phyloP scores from a whole-genome alignment of 2,113 vertebrate genomes.

The Carlito syrichta region DNA sequence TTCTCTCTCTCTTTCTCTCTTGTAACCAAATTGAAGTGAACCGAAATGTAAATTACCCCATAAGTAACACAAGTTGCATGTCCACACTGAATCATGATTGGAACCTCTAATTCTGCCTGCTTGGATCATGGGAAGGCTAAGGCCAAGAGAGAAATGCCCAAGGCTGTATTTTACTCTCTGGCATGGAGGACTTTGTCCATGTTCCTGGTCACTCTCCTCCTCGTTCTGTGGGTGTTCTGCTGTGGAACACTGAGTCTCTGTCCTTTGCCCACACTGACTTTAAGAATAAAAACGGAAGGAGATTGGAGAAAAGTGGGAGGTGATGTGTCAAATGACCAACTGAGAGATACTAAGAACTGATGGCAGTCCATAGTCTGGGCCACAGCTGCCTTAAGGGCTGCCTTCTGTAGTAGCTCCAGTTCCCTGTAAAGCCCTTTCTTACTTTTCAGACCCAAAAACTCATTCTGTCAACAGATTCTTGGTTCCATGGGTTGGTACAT shows the following conservation, averaged over 20 bases:
- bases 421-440: neutral
- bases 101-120: neutral
- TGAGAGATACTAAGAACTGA: neutral
- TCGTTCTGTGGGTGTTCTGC: neutral
- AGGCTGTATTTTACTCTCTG: neutral
- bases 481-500: conserved; percentile 86
- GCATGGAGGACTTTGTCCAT: neutral
- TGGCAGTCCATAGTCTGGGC: neutral
- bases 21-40: neutral
- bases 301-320: neutral
- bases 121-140: neutral
- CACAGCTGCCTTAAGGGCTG: neutral
- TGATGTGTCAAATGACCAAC: neutral
- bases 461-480: conserved; percentile 73
- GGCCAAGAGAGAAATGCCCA: neutral
- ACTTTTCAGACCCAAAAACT: conserved; percentile 84
- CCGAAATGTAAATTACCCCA: neutral
- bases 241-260: neutral
- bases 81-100: neutral
- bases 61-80: neutral
- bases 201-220: neutral
- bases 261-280: neutral
- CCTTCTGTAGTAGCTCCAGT: neutral
- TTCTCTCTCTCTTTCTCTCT: neutral
- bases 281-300: neutral